Evolutionary conservation across 2,797 vertebrate genomes (phyloP).

Genomic region (Hapalemur alaotrensis): DNA sequence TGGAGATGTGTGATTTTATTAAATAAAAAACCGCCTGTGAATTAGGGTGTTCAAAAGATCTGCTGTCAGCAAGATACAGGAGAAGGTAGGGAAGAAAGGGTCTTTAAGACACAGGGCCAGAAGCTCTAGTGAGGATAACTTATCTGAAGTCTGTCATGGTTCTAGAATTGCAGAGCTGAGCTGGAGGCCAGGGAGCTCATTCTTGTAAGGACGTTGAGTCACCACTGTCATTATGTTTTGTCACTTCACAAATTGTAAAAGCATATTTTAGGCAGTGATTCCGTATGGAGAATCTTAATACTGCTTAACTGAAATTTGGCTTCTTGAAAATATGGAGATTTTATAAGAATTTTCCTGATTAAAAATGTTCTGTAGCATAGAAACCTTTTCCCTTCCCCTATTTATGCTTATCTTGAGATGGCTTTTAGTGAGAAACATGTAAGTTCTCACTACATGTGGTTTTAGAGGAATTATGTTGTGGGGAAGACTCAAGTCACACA

Average conservation of each 20-base stretch:
- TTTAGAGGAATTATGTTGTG: not conserved
- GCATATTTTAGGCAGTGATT: no score
- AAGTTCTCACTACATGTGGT: not conserved
- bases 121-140: not conserved
- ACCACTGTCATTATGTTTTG: not conserved
- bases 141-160: fast-evolving
- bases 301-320: not conserved
- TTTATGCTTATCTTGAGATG: not conserved
- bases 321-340: not conserved
- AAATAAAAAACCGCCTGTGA: no score
- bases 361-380: not conserved
- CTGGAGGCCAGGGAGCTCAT: not conserved
- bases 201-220: fast-evolving
- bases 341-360: not conserved
- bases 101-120: not conserved
- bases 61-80: not conserved
- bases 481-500: not conserved
- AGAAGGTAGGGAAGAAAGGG: not conserved
- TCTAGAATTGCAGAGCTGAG: not conserved
- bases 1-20: not conserved
- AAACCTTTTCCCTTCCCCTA: not conserved
- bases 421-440: not conserved
- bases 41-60: not conserved
- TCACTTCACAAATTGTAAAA: not conserved
- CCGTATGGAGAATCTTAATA: no score